A percentile compares a stretch with the other conserved stretches of the same genome.
Evolutionary conservation across 2,797 vertebrate species (phyloP).

Genomic region (Enoplosus armatus): DNA sequence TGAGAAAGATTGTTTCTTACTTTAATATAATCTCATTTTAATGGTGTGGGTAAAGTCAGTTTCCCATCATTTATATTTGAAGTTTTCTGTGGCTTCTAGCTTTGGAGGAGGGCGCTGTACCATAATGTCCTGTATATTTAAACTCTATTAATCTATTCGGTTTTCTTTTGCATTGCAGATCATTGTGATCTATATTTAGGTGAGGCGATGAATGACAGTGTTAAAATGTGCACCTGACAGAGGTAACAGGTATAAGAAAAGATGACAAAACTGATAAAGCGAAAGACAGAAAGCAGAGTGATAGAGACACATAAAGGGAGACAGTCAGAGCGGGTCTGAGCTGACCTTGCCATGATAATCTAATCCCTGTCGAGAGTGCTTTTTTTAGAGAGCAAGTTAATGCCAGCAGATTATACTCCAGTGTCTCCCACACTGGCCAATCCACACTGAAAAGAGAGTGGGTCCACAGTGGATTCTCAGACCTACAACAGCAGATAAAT

Average conservation of each 20-base stretch:
- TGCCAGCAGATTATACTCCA: constrained; percentile 87
- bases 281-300: constrained; percentile 64
- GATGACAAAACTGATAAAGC: constrained; percentile 34
- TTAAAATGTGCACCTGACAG: constrained; percentile 12
- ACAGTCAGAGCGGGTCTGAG: constrained; percentile 77
- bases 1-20: background rate
- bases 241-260: constrained; percentile 1
- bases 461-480: constrained; percentile 47
- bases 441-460: constrained; percentile 75
- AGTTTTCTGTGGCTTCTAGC: constrained; percentile 1
- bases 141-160: constrained; percentile 38
- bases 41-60: constrained; percentile 1
- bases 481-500: constrained; percentile 39
- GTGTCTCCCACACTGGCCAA: constrained; percentile 84
- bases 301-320: constrained; percentile 75
- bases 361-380: constrained; percentile 89
- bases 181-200: background rate
- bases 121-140: constrained; percentile 25
- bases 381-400: constrained; percentile 91
- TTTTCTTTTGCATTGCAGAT: constrained; percentile 14
- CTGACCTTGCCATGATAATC: constrained; percentile 89
- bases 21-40: constrained; percentile 17
- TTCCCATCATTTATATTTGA: background rate
- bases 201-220: background rate
- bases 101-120: constrained; percentile 8